Conservation (phyloP, 2,888 invertebrate genomes). For the Eupithecia exiguata region DNA sequence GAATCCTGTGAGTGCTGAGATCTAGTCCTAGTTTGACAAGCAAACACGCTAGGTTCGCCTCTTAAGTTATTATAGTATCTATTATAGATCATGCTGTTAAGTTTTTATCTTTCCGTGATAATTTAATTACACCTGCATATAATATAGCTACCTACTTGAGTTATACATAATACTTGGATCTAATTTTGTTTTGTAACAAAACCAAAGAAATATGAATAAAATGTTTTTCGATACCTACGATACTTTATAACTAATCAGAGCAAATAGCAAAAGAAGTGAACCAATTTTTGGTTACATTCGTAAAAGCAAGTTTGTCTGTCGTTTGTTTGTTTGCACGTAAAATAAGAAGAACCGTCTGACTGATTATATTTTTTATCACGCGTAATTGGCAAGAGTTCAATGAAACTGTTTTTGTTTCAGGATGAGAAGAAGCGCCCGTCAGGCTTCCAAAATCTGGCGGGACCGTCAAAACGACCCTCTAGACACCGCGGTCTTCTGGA, state of each 20-base stretch:
- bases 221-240: neutral
- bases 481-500: conserved; percentile 84
- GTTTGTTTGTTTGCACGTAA: neutral
- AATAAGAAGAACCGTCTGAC: neutral
- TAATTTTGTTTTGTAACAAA: too few relatives aligned
- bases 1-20: too few relatives aligned
- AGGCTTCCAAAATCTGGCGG: conserved; percentile 79
- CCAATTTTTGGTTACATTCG: neutral
- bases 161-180: too few relatives aligned
- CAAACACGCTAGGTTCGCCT: too few relatives aligned
- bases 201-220: neutral
- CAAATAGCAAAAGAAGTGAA: neutral
- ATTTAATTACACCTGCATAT: neutral
- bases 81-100: neutral
- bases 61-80: too few relatives aligned
- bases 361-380: neutral
- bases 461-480: conserved; percentile 80
- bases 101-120: neutral
- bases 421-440: conserved; percentile 71
- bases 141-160: neutral
- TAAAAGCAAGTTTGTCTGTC: neutral
- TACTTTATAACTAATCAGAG: neutral
- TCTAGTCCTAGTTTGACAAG: too few relatives aligned
- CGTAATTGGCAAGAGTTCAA: neutral
- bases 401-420: conserved; percentile 53